A percentile compares a stretch with the other conserved stretches of the same genome.
These are phyloP conservation scores for Phymanthus crucifer DNA, from an alignment of 92 coral and sea anemone species.

Conservation along the genomic window DNA sequence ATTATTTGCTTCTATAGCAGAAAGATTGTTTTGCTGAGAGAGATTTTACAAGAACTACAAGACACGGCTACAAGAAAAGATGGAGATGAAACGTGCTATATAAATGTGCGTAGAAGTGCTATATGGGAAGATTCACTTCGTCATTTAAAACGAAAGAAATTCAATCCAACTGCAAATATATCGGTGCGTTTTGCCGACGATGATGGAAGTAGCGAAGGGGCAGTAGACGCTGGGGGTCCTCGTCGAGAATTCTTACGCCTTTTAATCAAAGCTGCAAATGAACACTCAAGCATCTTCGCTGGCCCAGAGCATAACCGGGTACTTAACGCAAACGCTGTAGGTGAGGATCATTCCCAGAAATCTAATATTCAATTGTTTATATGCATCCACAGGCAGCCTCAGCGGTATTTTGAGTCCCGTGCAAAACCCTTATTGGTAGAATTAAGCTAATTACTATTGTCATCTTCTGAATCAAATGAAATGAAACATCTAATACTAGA, in stretches of 20 bases:
- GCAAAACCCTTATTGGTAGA: no score
- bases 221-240: conserved; percentile 59
- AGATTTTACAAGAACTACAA: neutral
- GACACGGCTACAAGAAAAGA: neutral
- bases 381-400: no score
- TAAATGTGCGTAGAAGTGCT: conserved; percentile 33
- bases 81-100: conserved; percentile 6
- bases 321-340: conserved; percentile 15
- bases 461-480: no score
- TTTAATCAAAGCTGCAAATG: conserved; percentile 58
- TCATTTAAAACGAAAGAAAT: conserved; percentile 36
- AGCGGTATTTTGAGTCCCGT: no score
- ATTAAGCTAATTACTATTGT: no score
- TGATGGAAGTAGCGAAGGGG: conserved; percentile 55
- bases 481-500: neutral
- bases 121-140: conserved; percentile 49
- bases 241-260: conserved; percentile 49
- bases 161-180: conserved; percentile 39
- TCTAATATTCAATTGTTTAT: no score
- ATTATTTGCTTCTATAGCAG: no score
- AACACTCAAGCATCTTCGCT: conserved; percentile 44
- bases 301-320: conserved; percentile 32
- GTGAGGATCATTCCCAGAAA: neutral
- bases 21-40: no score
- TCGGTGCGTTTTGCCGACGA: conserved; percentile 51